Percentiles rank a stretch among this genome's conserved stretches.
These are phyloP conservation scores for Calliopum simillimum DNA, from an alignment of 2,888 invertebrate genomes.

Conservation along the genomic window DNA sequence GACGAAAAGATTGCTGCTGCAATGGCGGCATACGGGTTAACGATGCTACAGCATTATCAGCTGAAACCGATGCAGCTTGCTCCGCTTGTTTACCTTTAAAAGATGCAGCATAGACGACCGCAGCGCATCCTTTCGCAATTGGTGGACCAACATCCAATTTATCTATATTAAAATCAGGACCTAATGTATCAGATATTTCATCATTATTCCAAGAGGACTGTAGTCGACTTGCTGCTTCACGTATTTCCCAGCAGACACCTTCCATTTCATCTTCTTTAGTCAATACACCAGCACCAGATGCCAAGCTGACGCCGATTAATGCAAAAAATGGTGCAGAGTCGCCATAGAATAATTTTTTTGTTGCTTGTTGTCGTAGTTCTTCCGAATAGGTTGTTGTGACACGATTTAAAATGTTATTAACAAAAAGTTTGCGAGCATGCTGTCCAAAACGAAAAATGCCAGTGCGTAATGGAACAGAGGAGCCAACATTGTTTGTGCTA, in stretches of 20 bases:
- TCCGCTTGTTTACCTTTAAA: conserved; percentile 61
- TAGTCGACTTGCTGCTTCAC: conserved; percentile 68
- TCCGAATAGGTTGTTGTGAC: conserved; percentile 76
- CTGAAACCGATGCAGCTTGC: not conserved
- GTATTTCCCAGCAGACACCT: conserved; percentile 82
- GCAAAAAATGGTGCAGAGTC: conserved; percentile 81
- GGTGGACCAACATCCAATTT: conserved; percentile 76
- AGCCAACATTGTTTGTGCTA: not conserved
- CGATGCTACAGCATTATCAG: conserved; percentile 3
- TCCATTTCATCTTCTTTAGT: conserved; percentile 83
- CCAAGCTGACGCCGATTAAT: conserved; percentile 77
- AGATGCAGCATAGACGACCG: conserved; percentile 81
- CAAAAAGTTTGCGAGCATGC: conserved; percentile 75
- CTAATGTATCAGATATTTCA: conserved; percentile 63
- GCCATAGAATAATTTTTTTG: conserved; percentile 75
- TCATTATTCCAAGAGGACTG: conserved; percentile 62
- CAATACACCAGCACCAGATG: conserved; percentile 78
- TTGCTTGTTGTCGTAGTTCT: conserved; percentile 73
- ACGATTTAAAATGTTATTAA: conserved; percentile 77
- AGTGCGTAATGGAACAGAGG: conserved; percentile 46
- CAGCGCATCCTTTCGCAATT: conserved; percentile 85
- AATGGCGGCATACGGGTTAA: conserved; percentile 31
- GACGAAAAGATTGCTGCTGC: conserved; percentile 45
- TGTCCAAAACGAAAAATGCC: conserved; percentile 71
- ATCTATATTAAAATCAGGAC: conserved; percentile 69